phyloP scores from a whole-genome alignment of 1,140 invertebrate genomes.

The Cyphomyrmex costatus region DNA sequence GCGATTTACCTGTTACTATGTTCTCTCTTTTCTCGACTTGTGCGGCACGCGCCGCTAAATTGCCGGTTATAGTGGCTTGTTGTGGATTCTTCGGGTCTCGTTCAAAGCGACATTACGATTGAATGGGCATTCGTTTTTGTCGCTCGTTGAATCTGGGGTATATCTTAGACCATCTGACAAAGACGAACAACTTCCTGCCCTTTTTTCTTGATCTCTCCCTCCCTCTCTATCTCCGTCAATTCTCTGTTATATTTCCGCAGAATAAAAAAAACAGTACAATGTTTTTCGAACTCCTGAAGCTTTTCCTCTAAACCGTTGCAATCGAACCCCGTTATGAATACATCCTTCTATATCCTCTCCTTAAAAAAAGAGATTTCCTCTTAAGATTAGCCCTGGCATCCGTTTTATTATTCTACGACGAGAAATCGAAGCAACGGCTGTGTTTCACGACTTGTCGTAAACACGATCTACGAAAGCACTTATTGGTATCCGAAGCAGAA shows the following conservation, averaged over 20 bases:
- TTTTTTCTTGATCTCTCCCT: background rate
- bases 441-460: slow-evolving; percentile 37
- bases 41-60: slow-evolving; percentile 29
- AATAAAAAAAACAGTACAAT: background rate
- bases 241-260: background rate
- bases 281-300: background rate
- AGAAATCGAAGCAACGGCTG: background rate
- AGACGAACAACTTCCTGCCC: background rate
- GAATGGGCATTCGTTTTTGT: background rate
- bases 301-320: background rate
- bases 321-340: background rate
- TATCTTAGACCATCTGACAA: background rate
- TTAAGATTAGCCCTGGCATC: background rate
- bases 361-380: background rate
- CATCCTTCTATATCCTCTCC: background rate
- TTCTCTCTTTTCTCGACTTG: background rate
- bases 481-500: slow-evolving; percentile 28
- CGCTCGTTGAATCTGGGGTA: background rate
- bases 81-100: background rate
- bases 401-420: slow-evolving; percentile 14
- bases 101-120: background rate
- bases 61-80: background rate
- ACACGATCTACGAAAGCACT: background rate
- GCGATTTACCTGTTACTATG: slow-evolving; percentile 8
- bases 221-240: background rate